phyloP scores from a whole-genome alignment of 1,140 invertebrate species.

The Neelides sp. region DNA sequence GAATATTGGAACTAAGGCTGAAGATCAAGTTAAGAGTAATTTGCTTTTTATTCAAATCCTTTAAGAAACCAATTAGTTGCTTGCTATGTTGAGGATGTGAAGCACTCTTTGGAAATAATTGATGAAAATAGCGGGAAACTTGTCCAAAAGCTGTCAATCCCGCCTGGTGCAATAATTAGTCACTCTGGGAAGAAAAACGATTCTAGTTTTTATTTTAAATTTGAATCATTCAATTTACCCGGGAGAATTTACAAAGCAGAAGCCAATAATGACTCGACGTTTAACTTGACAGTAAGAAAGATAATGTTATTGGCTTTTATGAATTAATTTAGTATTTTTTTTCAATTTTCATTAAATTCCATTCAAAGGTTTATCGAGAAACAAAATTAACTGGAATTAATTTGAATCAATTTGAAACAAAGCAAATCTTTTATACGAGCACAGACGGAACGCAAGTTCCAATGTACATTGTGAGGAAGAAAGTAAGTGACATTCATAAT shows the following conservation, averaged over 20 bases:
- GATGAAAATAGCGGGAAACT: slow-evolving; percentile 57
- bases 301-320: not conserved
- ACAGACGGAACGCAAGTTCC: slow-evolving; percentile 92
- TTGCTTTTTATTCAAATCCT: not conserved
- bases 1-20: not conserved
- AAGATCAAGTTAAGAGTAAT: not conserved
- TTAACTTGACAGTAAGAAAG: slow-evolving; percentile 48
- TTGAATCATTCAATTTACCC: slow-evolving; percentile 83
- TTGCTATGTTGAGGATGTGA: slow-evolving; percentile 88
- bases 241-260: slow-evolving; percentile 78
- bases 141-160: slow-evolving; percentile 57
- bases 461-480: slow-evolving; percentile 86
- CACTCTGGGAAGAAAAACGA: slow-evolving; percentile 73
- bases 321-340: not conserved
- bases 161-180: slow-evolving; percentile 69
- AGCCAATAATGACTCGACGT: slow-evolving; percentile 52
- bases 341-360: not conserved
- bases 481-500: slow-evolving; percentile 41
- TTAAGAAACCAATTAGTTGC: slow-evolving; percentile 62
- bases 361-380: slow-evolving; percentile 59
- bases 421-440: slow-evolving; percentile 84
- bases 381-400: slow-evolving; percentile 74
- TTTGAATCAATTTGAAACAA: slow-evolving; percentile 60
- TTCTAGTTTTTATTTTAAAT: slow-evolving; percentile 82
- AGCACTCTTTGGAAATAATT: slow-evolving; percentile 59